Evolutionary conservation across 2,797 vertebrate species (phyloP).

Genomic region (Nothura maculosa): DNA sequence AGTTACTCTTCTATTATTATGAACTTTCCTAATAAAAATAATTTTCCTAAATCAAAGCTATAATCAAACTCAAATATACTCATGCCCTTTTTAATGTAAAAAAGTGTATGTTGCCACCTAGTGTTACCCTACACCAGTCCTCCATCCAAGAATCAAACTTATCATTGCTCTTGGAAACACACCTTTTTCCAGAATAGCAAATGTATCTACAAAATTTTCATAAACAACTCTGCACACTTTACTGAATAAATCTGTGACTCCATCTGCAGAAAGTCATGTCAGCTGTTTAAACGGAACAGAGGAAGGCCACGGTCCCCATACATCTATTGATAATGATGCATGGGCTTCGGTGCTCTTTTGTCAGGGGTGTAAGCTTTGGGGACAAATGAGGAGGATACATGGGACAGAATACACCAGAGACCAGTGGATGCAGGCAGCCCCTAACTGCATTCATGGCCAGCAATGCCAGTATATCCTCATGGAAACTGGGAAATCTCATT

Average conservation of each 20-base stretch:
- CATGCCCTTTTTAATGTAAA: neutral
- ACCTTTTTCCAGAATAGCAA: neutral
- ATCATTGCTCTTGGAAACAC: neutral
- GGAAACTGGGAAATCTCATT: neutral
- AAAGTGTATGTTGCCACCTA: slow-evolving; percentile 46
- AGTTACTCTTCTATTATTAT: neutral
- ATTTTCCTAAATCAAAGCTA: neutral
- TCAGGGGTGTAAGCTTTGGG: neutral
- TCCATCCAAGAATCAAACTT: neutral
- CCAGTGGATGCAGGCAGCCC: neutral
- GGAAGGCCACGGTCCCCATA: neutral
- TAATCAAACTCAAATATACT: neutral
- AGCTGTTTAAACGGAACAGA: neutral
- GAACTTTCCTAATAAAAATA: neutral
- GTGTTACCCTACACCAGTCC: neutral
- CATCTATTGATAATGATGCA: neutral
- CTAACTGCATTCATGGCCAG: neutral
- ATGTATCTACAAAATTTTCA: neutral
- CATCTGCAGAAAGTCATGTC: neutral
- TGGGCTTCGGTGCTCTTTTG: neutral
- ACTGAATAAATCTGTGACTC: neutral
- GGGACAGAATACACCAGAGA: neutral
- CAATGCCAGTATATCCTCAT: neutral
- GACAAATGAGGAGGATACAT: neutral
- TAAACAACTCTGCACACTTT: accelerated